Base-by-base conservation (phyloP, 2,113 vertebrate genomes). In the Ciconia maguari region DNA sequence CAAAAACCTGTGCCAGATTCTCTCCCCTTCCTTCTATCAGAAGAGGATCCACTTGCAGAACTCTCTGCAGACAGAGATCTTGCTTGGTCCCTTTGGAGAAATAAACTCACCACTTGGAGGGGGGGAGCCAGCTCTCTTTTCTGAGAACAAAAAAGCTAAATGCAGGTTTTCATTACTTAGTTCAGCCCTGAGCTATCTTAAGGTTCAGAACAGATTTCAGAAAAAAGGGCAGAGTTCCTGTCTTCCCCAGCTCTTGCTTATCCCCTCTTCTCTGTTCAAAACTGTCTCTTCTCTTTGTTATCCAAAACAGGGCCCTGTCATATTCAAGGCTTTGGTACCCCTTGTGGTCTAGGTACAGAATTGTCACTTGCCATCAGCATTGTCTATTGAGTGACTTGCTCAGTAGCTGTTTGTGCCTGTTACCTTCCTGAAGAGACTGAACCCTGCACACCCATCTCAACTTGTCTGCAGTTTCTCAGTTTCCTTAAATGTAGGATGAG, bases 381-480 rank as follows among this genome's bases (percentile, higher is more conserved):
- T 51, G 24, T 58, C 11, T 68, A 5, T 3, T 54, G 42, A 85
- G 51, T 60, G 3, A 55, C n/a, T 74, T 55, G 24, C 18, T 79
- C 32, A 60, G n/a, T 44, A 83, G 44, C 10, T 86, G 34, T 42
- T 41, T 0, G 0, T 69, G 34, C 9, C 44, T 60, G 5, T 65
- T 4, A 3, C 26, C 41, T 60, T 87, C 32, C 66, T 82, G n/a
- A 69, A 11, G 17, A 86, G 17, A 54, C 22, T 44, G 60, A 83
- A 60, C 8, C 10, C 27, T 49, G 24, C n/a, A 34, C 25, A n/a
- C 9, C 46, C 19, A 61, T 51, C 6, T 32, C 22, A 30, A 70
- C 16, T 2, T 29, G 38, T 42, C n/a, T 42, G 6, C 26, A 48
- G 7, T 36, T 80, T 49, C 3, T 7, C 17, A 27, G 13, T 44